Evolutionary conservation across 2,113 vertebrate species (phyloP).

Genomic region (Orycteropus afer): DNA sequence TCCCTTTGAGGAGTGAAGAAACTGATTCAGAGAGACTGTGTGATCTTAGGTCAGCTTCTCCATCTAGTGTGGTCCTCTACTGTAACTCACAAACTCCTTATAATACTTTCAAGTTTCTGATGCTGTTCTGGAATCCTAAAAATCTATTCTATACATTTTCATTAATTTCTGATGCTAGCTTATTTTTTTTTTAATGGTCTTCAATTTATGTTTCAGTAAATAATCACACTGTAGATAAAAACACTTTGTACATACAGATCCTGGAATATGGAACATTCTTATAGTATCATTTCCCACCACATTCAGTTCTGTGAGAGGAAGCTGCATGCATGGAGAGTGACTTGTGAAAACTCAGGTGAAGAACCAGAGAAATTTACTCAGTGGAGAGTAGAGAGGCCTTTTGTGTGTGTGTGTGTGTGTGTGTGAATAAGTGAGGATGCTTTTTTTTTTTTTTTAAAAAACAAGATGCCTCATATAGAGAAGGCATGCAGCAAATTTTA

Average conservation of each 20-base stretch:
- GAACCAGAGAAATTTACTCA: background rate
- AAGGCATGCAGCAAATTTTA: background rate
- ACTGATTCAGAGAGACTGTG: background rate
- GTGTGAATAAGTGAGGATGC: background rate
- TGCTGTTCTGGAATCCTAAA: background rate
- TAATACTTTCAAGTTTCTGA: background rate
- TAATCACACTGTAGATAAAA: background rate
- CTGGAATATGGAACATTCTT: background rate
- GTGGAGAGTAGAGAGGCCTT: background rate
- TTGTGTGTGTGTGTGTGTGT: background rate
- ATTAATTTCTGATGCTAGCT: constrained; percentile 29
- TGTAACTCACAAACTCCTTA: background rate
- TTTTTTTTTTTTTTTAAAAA: too few species aligned
- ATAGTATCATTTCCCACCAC: background rate
- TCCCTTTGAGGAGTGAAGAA: background rate
- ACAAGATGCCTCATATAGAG: background rate
- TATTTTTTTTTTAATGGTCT: background rate
- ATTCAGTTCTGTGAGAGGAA: background rate
- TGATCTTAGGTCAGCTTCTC: background rate
- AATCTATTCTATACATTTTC: background rate
- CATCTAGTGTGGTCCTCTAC: background rate
- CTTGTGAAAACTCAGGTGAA: background rate
- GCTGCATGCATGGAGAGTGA: background rate
- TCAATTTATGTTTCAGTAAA: background rate
- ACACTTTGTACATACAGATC: background rate